phyloP scores from a whole-genome alignment of 92 coral and sea anemone species.

The Bergia puertoricense region DNA sequence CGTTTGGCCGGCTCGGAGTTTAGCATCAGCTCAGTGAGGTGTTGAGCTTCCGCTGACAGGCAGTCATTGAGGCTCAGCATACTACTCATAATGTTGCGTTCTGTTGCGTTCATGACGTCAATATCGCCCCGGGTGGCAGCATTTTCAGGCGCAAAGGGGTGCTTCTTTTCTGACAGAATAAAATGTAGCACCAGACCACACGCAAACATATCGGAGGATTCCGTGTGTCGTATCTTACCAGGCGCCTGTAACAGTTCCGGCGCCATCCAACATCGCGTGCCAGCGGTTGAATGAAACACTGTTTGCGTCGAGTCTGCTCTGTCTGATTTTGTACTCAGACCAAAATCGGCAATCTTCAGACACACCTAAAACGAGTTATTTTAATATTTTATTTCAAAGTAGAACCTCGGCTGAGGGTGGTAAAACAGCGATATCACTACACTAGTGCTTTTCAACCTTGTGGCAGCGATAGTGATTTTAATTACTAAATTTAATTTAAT shows the following conservation, averaged over 20 bases:
- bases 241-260: slow-evolving; percentile 44
- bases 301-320: not conserved
- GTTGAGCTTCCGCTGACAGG: slow-evolving; percentile 26
- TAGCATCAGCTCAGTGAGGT: slow-evolving; percentile 30
- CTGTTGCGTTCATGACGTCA: slow-evolving; percentile 41
- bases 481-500: too few species aligned
- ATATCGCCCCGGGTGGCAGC: slow-evolving; percentile 25
- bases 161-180: slow-evolving; percentile 30
- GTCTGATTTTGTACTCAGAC: slow-evolving; percentile 49
- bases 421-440: too few species aligned
- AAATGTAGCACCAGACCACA: slow-evolving; percentile 40
- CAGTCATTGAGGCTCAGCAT: not conserved
- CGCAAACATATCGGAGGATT: slow-evolving; percentile 39
- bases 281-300: slow-evolving; percentile 44
- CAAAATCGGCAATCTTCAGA: slow-evolving; percentile 60
- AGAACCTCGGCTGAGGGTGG: too few species aligned
- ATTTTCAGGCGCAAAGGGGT: slow-evolving; percentile 39
- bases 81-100: slow-evolving; percentile 36
- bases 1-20: slow-evolving; percentile 21
- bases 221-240: slow-evolving; percentile 28
- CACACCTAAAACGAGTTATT: slow-evolving; percentile 1
- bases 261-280: slow-evolving; percentile 63
- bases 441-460: too few species aligned
- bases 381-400: too few species aligned
- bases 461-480: too few species aligned